Evolutionary conservation across 2,888 invertebrate species (phyloP).

Genomic region (Crocallis elinguaria): DNA sequence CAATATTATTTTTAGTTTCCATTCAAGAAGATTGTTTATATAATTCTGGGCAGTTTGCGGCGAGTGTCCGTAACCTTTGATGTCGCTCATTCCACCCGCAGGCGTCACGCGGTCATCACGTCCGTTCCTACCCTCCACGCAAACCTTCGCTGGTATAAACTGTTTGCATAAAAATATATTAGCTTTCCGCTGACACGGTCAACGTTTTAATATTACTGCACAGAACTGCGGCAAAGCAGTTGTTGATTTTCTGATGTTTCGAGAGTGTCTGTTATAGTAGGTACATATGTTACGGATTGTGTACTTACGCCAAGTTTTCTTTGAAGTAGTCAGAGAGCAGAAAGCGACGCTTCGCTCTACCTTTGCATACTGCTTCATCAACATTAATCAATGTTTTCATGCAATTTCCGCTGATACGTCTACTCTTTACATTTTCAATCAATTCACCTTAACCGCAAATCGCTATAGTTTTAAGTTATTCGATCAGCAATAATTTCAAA

Average conservation of each 20-base stretch:
- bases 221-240: background rate
- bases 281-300: no score
- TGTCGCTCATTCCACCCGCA: conserved; percentile 54
- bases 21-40: conserved; percentile 27
- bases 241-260: background rate
- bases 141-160: conserved; percentile 54
- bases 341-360: no score
- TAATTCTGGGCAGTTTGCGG: conserved; percentile 25
- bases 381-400: no score
- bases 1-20: background rate
- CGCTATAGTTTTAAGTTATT: no score
- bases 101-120: conserved; percentile 38
- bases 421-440: no score
- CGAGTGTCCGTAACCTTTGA: conserved; percentile 60
- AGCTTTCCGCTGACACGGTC: conserved; percentile 51
- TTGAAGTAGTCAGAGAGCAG: no score
- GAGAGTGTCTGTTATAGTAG: background rate
- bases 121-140: conserved; percentile 35
- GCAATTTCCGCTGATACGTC: no score
- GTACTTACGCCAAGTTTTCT: no score
- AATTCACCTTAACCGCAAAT: no score
- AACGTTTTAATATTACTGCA: conserved; percentile 23
- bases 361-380: no score
- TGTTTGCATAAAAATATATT: conserved; percentile 69
- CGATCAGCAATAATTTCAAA: no score